Conservation (phyloP, 2,113 vertebrate species). For the Lagopus muta region DNA sequence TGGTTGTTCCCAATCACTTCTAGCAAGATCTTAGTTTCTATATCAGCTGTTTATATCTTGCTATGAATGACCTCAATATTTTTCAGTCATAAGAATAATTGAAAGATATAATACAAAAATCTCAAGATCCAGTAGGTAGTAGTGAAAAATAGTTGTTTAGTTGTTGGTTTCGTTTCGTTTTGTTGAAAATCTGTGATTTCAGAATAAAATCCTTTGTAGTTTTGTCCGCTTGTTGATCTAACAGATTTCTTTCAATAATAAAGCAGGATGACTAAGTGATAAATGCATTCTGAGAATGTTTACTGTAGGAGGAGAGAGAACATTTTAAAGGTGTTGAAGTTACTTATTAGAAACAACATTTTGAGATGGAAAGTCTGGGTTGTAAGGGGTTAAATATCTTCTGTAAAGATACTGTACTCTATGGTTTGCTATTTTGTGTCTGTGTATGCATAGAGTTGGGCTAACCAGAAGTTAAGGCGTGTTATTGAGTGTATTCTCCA, state of each 20-base stretch:
- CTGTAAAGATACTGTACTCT: not conserved
- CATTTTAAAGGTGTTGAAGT: not conserved
- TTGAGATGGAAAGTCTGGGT: not conserved
- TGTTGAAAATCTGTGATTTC: not conserved
- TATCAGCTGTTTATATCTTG: not conserved
- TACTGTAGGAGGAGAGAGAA: rapidly evolving
- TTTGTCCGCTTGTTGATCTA: not conserved
- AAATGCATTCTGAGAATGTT: not conserved
- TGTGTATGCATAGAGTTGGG: not conserved
- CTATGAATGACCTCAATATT: not conserved
- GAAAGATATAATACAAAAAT: not conserved
- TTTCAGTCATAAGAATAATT: not conserved
- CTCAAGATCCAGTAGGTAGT: not conserved
- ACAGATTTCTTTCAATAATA: not conserved
- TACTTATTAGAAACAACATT: not conserved
- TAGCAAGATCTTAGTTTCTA: not conserved
- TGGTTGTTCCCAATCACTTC: not conserved
- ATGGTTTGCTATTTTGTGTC: not conserved
- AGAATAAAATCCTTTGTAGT: not conserved
- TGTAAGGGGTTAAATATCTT: not conserved
- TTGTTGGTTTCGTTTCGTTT: not conserved
- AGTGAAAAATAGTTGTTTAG: not conserved
- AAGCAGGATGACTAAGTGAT: not conserved
- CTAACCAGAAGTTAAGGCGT: not conserved
- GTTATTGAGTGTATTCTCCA: not conserved